phyloP scores from a whole-genome alignment of 2,888 invertebrate species.

The Philereme transversata region DNA sequence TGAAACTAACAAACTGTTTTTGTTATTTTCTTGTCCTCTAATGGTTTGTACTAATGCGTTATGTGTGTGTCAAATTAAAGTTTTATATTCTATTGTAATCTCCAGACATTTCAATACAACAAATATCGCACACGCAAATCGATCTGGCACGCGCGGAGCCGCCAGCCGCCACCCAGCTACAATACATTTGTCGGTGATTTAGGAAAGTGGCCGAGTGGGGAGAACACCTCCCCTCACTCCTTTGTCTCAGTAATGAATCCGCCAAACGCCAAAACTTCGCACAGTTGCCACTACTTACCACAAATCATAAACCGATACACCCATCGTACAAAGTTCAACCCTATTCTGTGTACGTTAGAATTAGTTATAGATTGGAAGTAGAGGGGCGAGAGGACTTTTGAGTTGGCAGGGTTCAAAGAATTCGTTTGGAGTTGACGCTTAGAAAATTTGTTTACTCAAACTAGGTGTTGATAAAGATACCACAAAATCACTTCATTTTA shows the following conservation, averaged over 20 bases:
- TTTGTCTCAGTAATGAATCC: conserved; percentile 83
- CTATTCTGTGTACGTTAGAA: conserved; percentile 6
- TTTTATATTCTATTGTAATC: too few species aligned
- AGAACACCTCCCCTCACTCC: conserved; percentile 47
- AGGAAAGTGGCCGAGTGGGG: conserved; percentile 70
- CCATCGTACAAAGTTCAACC: conserved; percentile 12
- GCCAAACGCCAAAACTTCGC: conserved; percentile 78
- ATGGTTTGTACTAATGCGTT: too few species aligned
- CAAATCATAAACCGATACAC: conserved; percentile 62
- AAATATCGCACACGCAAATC: conserved; percentile 24
- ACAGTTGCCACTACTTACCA: conserved; percentile 66
- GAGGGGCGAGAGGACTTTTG: conserved; percentile 12
- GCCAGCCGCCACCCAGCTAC: conserved; percentile 42
- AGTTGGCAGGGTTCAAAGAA: conserved; percentile 38
- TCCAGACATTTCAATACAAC: conserved; percentile 13
- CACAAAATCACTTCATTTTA: conserved; percentile 58
- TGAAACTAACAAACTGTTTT: too few species aligned
- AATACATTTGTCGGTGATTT: conserved; percentile 78
- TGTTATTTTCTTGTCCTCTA: too few species aligned
- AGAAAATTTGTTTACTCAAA: conserved; percentile 73
- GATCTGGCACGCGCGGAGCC: conserved; percentile 26
- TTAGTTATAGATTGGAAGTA: conserved; percentile 5
- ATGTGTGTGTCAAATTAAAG: too few species aligned
- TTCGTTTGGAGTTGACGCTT: conserved; percentile 72
- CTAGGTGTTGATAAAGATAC: conserved; percentile 66